Evolutionary conservation across 2,113 vertebrate species (phyloP).

Genomic region (Peromyscus maniculatus): DNA sequence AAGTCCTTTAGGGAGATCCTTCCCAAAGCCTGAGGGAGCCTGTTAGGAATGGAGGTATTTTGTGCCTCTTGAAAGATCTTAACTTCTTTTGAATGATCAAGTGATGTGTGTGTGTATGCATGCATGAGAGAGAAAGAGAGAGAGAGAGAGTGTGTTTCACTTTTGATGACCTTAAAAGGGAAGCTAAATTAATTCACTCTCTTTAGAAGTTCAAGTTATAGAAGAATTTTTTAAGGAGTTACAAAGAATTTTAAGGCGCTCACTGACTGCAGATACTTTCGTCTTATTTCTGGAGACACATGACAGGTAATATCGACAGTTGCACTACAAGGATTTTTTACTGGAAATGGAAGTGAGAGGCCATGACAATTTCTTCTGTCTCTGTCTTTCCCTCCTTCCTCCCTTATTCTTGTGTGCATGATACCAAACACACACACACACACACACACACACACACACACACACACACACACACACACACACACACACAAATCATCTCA

Average conservation of each 20-base stretch:
- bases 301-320: neutral
- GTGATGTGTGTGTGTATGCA: neutral
- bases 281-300: neutral
- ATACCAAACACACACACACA: neutral
- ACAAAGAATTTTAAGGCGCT: neutral
- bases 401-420: neutral
- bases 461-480: neutral
- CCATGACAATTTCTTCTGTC: neutral
- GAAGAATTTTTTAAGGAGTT: neutral
- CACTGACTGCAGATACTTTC: neutral
- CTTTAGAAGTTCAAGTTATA: neutral
- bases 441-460: too few species aligned
- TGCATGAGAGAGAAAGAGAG: neutral
- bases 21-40: rapidly evolving
- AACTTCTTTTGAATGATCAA: neutral
- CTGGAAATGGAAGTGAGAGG: neutral
- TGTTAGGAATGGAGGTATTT: neutral
- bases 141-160: neutral
- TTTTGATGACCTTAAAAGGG: neutral
- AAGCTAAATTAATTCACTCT: neutral
- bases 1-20: neutral
- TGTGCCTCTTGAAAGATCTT: neutral
- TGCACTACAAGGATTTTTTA: neutral
- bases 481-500: neutral
- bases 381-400: neutral